phyloP scores from a whole-genome alignment of 2,797 vertebrate genomes.

The Pseudochirops cupreus region DNA sequence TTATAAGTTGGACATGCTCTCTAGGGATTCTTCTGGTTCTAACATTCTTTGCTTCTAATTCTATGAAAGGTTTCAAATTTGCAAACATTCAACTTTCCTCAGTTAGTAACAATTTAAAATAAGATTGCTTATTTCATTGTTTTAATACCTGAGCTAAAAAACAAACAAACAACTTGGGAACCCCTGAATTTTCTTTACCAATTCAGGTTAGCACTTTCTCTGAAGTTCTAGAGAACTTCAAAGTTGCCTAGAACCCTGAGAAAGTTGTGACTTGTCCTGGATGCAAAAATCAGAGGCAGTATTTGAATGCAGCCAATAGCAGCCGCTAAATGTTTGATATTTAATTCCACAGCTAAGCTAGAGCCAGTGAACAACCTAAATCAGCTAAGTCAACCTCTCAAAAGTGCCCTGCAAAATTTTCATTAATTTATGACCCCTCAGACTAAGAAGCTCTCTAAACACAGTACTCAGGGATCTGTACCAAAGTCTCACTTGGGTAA shows the following conservation, averaged over 20 bases:
- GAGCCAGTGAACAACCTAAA: neutral
- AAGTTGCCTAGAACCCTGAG: neutral
- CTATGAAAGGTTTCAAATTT: neutral
- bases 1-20: neutral
- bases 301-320: neutral
- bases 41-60: neutral
- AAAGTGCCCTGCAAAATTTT: neutral
- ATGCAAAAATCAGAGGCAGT: neutral
- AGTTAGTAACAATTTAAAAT: neutral
- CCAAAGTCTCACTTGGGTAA: neutral
- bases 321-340: neutral
- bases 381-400: neutral
- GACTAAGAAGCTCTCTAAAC: neutral
- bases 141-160: neutral
- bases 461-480: neutral
- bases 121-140: neutral
- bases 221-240: too few species aligned
- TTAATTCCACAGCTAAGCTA: neutral
- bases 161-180: neutral
- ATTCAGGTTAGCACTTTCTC: neutral
- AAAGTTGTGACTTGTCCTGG: neutral
- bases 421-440: neutral
- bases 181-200: neutral
- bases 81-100: neutral
- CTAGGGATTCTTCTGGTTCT: neutral